A percentile compares a stretch with the other conserved stretches of the same genome.
phyloP scores from a whole-genome alignment of 2,113 vertebrate genomes.

The Ginglymostoma cirratum region DNA sequence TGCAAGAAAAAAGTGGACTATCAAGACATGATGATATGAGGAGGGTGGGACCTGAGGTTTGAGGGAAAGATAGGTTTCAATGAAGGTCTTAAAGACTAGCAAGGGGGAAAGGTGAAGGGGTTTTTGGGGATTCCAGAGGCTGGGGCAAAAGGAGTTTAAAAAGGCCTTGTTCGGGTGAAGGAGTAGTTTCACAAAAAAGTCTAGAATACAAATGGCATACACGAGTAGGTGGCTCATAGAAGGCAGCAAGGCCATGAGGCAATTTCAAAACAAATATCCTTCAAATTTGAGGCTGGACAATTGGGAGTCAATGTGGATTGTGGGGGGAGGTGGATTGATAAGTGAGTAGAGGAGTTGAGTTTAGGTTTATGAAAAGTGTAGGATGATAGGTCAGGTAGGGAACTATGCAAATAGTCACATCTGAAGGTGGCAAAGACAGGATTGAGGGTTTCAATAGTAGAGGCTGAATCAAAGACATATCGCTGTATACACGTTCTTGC shows the following conservation, averaged over 20 bases:
- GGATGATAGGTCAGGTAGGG: not conserved
- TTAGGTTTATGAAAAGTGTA: not conserved
- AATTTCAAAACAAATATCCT: not conserved
- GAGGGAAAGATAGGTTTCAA: not conserved
- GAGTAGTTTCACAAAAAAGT: not conserved
- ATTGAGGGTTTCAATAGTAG: not conserved
- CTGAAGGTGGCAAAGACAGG: not conserved
- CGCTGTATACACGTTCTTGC: too few species aligned
- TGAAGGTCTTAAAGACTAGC: not conserved
- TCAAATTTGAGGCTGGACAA: not conserved
- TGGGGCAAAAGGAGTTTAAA: too few species aligned
- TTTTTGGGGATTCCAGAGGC: not conserved
- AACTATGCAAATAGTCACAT: not conserved
- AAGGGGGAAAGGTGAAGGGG: not conserved
- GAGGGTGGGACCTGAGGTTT: not conserved
- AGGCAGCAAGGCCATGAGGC: not conserved
- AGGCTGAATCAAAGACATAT: not conserved
- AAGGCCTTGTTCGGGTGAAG: not conserved
- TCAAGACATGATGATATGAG: not conserved
- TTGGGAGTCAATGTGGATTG: not conserved
- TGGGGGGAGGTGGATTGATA: not conserved
- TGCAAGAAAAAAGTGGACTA: not conserved
- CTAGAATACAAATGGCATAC: not conserved
- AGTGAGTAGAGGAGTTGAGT: not conserved
- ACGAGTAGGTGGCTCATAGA: not conserved